Conservation (phyloP, 2,797 vertebrate species). For the Danio choprae region DNA sequence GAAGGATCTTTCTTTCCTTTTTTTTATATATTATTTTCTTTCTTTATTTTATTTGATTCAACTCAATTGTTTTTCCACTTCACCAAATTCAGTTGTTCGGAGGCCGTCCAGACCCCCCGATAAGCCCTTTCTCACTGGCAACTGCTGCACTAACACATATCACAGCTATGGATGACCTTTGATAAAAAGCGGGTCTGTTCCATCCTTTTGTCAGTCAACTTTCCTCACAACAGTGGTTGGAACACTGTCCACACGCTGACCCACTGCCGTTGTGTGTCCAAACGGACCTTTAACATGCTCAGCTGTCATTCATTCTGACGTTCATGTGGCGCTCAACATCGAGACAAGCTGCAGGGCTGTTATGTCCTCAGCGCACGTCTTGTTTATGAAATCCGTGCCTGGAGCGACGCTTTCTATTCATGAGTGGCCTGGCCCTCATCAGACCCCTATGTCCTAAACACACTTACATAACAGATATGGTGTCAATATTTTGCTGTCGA, state of each 20-base stretch:
- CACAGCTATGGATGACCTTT: slow-evolving; percentile 53
- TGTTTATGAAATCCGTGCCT: slow-evolving; percentile 56
- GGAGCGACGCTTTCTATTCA: slow-evolving; percentile 52
- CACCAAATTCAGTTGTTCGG: neutral
- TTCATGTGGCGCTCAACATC: neutral
- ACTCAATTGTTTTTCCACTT: slow-evolving; percentile 6
- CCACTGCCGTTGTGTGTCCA: slow-evolving; percentile 29
- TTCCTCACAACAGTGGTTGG: slow-evolving; percentile 26
- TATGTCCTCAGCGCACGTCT: slow-evolving; percentile 47
- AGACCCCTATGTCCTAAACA: slow-evolving; percentile 66
- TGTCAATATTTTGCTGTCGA: slow-evolving; percentile 76
- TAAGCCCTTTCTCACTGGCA: slow-evolving; percentile 22
- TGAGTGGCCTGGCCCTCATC: slow-evolving; percentile 51
- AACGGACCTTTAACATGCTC: slow-evolving; percentile 30
- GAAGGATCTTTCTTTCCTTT: too few relatives aligned
- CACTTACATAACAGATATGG: slow-evolving; percentile 76
- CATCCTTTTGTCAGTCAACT: slow-evolving; percentile 34
- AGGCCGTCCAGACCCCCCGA: slow-evolving; percentile 9
- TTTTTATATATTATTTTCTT: too few relatives aligned
- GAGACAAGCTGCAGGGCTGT: neutral
- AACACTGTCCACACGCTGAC: slow-evolving; percentile 28
- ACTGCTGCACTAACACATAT: slow-evolving; percentile 26
- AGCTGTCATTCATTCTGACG: slow-evolving; percentile 41
- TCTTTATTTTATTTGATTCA: neutral
- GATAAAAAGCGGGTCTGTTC: slow-evolving; percentile 40